A percentile compares a stretch with the other conserved stretches of the same genome.
Conservation (phyloP, 2,888 invertebrate genomes). For the Melanargia galathea region DNA sequence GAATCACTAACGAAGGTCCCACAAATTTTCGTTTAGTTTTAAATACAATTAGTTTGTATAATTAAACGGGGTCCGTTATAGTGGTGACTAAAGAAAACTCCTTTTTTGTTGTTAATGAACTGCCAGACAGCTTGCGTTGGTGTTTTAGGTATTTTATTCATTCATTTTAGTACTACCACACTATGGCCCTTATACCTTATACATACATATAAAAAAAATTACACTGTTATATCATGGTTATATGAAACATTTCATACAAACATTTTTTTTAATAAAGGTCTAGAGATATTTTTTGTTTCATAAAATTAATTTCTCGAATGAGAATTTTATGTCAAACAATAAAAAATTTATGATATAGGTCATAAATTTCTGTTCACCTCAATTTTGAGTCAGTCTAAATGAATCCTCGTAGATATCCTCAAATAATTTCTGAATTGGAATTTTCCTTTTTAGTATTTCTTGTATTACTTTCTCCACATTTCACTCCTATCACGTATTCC, state of each 20-base stretch:
- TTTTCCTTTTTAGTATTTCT: not conserved
- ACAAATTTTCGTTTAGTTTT: constrained; percentile 22
- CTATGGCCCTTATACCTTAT: too few species aligned
- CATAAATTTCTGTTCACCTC: not conserved
- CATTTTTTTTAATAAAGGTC: too few species aligned
- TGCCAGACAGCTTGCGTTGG: constrained; percentile 8
- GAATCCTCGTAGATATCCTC: not conserved
- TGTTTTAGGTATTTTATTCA: not conserved
- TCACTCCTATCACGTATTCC: constrained; percentile 9
- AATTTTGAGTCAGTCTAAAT: not conserved
- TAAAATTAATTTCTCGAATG: not conserved
- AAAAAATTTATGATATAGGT: too few species aligned
- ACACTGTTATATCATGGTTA: too few species aligned
- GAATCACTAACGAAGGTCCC: not conserved
- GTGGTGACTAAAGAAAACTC: not conserved
- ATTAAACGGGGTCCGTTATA: constrained; percentile 24
- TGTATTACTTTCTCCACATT: constrained; percentile 9
- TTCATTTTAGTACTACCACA: not conserved
- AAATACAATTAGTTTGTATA: constrained; percentile 16
- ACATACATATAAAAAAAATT: too few species aligned
- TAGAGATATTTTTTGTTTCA: not conserved
- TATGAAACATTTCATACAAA: too few species aligned
- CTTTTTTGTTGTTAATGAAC: constrained; percentile 11
- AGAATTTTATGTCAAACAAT: not conserved
- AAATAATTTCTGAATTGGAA: not conserved